phyloP scores from a whole-genome alignment of 2,113 vertebrate genomes.

The Sphyrna mokarran region DNA sequence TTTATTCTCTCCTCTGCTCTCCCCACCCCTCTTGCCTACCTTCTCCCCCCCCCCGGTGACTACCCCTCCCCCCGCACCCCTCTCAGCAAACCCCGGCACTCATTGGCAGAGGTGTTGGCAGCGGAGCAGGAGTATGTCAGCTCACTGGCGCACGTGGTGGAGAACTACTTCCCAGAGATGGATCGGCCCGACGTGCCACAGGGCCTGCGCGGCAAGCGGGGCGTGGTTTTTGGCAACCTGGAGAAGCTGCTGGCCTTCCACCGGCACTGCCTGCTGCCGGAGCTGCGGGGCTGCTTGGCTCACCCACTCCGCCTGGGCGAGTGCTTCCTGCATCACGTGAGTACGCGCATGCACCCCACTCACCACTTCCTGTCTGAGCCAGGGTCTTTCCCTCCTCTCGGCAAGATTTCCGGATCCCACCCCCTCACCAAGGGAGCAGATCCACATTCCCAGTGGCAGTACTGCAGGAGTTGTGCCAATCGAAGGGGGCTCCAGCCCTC shows the following conservation, averaged over 20 bases:
- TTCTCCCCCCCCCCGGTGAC: too few species aligned
- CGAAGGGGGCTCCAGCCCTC: too few species aligned
- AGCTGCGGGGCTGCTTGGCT: constrained; percentile 70
- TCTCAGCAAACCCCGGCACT: constrained; percentile 67
- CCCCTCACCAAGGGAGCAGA: too few species aligned
- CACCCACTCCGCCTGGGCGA: constrained; percentile 72
- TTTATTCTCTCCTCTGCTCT: neutral
- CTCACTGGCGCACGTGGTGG: constrained; percentile 60
- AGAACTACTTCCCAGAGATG: constrained; percentile 56
- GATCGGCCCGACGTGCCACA: constrained; percentile 59
- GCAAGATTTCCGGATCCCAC: too few species aligned
- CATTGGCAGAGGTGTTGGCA: constrained; percentile 70
- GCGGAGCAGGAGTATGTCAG: constrained; percentile 73
- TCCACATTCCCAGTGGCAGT: too few species aligned
- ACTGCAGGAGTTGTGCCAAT: too few species aligned
- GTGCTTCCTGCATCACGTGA: constrained; percentile 79
- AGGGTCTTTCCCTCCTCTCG: too few species aligned
- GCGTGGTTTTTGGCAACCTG: constrained; percentile 60
- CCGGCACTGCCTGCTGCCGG: constrained; percentile 64
- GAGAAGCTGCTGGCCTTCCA: constrained; percentile 67
- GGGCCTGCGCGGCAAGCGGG: constrained; percentile 58
- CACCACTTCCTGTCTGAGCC: too few species aligned
- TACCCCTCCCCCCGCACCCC: neutral
- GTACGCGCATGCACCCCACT: constrained; percentile 39
- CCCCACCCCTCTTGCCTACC: too few species aligned